These are phyloP conservation scores for Coregonus clupeaformis DNA, from an alignment of 2,113 vertebrate genomes.

Conservation along the genomic window DNA sequence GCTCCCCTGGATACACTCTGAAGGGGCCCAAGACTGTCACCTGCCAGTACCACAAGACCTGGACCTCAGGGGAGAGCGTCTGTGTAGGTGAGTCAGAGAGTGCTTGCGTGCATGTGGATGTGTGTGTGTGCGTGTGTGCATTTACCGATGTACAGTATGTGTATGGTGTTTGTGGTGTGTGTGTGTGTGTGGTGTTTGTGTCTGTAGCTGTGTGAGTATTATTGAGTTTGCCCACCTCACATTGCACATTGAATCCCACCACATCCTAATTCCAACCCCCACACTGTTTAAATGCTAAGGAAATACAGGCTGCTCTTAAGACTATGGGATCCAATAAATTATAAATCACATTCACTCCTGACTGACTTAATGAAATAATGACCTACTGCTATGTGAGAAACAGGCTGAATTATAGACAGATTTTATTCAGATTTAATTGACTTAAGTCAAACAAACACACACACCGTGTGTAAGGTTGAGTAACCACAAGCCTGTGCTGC, in stretches of 20 bases:
- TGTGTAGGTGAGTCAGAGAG: slow-evolving; percentile 81
- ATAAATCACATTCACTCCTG: not conserved
- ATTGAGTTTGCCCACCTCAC: not conserved
- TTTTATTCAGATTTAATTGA: no score
- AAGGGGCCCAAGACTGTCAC: slow-evolving; percentile 84
- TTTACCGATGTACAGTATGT: no score
- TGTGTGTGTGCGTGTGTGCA: not conserved
- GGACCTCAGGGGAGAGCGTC: slow-evolving; percentile 81
- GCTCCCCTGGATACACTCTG: slow-evolving; percentile 86
- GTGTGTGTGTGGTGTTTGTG: no score
- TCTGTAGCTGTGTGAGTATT: not conserved
- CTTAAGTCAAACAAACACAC: no score
- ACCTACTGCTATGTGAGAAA: no score
- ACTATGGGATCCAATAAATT: not conserved
- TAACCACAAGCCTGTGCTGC: no score
- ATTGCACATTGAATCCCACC: no score
- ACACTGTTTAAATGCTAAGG: no score
- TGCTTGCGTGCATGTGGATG: slow-evolving; percentile 1
- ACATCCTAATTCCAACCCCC: no score
- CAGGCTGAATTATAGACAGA: not conserved
- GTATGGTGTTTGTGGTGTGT: no score
- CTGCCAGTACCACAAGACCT: slow-evolving; percentile 85
- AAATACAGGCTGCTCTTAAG: no score
- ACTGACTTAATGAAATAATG: not conserved
- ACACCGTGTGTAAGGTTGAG: no score